phyloP scores from a whole-genome alignment of 2,888 invertebrate species.

The Leptura quadrifasciata region DNA sequence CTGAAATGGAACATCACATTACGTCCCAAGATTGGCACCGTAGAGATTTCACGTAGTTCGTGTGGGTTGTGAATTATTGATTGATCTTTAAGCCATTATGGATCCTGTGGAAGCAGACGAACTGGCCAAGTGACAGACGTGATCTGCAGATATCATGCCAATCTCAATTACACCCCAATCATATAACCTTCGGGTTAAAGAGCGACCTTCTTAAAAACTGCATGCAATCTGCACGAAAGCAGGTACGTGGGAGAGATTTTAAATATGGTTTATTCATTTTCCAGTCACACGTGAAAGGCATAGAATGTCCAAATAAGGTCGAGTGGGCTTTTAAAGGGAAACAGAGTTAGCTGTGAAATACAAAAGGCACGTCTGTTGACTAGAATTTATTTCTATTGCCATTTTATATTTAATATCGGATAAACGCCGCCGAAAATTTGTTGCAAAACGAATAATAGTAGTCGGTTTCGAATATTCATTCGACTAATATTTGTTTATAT shows the following conservation, averaged over 20 bases:
- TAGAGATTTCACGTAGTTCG: slow-evolving; percentile 34
- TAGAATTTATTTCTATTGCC: neutral
- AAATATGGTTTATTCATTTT: slow-evolving; percentile 11
- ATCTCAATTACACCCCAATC: slow-evolving; percentile 56
- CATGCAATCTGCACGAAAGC: slow-evolving; percentile 15
- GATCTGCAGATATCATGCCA: slow-evolving; percentile 56
- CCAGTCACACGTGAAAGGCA: neutral
- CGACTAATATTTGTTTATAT: no score
- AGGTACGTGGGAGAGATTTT: slow-evolving; percentile 16
- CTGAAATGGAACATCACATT: slow-evolving; percentile 30
- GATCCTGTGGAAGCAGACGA: slow-evolving; percentile 50
- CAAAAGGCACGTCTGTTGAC: neutral
- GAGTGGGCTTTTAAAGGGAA: neutral
- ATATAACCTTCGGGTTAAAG: slow-evolving; percentile 32
- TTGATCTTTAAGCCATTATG: slow-evolving; percentile 54
- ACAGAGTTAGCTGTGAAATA: neutral
- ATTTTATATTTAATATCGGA: neutral
- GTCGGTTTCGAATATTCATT: no score
- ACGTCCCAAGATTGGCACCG: slow-evolving; percentile 15
- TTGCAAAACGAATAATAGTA: no score
- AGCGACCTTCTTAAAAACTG: neutral
- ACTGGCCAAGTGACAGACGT: slow-evolving; percentile 53
- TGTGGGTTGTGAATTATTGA: slow-evolving; percentile 50
- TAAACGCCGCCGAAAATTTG: neutral
- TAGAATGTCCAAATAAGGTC: neutral